Percentiles rank a stretch among this genome's conserved stretches.
phyloP scores from a whole-genome alignment of 1,140 invertebrate genomes.

The Atta colombica region DNA sequence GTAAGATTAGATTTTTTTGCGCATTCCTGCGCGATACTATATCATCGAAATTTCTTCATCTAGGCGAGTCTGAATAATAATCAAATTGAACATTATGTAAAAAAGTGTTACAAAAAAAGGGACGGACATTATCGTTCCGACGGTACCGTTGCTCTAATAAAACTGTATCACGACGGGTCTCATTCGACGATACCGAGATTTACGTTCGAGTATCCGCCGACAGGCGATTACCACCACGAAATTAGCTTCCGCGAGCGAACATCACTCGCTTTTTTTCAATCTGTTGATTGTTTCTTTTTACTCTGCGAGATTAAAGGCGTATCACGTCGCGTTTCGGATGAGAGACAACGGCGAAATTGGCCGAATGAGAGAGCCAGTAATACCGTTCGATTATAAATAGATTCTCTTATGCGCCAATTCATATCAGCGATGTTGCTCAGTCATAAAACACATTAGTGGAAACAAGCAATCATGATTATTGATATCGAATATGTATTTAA shows the following conservation, averaged over 20 bases:
- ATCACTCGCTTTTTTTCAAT: not conserved
- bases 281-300: slow-evolving; percentile 24
- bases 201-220: slow-evolving; percentile 26
- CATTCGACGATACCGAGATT: slow-evolving; percentile 55
- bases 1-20: slow-evolving; percentile 12
- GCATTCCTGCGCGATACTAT: slow-evolving; percentile 40
- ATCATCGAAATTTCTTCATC: slow-evolving; percentile 10
- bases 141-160: slow-evolving; percentile 68
- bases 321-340: slow-evolving; percentile 22
- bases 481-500: not conserved
- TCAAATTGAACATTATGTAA: slow-evolving; percentile 7
- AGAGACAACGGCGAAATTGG: slow-evolving; percentile 1
- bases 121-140: slow-evolving; percentile 15
- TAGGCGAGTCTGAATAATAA: not conserved
- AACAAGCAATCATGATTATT: slow-evolving; percentile 48
- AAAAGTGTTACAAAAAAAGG: slow-evolving; percentile 56
- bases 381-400: slow-evolving; percentile 68
- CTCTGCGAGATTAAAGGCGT: slow-evolving; percentile 34
- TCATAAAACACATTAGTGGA: slow-evolving; percentile 68
- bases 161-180: slow-evolving; percentile 65
- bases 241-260: slow-evolving; percentile 55
- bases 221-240: slow-evolving; percentile 41
- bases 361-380: not conserved
- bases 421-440: slow-evolving; percentile 43
- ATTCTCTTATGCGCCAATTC: not conserved